Percentiles rank a stretch among this genome's conserved stretches.
These are phyloP conservation scores for Strigamia crassipes DNA, from an alignment of 2,888 invertebrate genomes.

Conservation along the genomic window DNA sequence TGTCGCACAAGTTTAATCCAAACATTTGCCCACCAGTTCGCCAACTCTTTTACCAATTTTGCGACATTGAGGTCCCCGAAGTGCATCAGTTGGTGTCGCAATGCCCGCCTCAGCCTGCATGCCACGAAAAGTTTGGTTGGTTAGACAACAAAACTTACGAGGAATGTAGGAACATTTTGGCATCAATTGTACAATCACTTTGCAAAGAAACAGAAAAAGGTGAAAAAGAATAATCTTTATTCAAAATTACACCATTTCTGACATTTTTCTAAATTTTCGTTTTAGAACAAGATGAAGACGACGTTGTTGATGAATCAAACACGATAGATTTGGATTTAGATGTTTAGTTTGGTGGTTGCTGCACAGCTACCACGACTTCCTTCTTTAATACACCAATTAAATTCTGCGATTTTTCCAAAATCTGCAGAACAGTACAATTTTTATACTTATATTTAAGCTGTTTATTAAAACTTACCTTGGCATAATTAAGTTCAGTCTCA, in stretches of 20 bases:
- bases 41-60: conserved; percentile 46
- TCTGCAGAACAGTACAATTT: background rate
- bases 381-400: background rate
- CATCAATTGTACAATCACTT: background rate
- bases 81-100: conserved; percentile 10
- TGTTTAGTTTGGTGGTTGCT: background rate
- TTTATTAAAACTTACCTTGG: conserved; percentile 15
- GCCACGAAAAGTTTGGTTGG: conserved; percentile 45
- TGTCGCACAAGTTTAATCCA: conserved; percentile 9
- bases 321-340: background rate
- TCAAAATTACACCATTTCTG: background rate
- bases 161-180: conserved; percentile 40
- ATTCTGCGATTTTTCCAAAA: background rate
- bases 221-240: background rate
- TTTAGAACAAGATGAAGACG: background rate
- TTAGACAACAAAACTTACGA: background rate
- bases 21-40: conserved; percentile 25
- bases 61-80: conserved; percentile 23
- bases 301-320: background rate
- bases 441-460: background rate
- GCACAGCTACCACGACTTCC: background rate
- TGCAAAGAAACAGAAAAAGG: conserved; percentile 13
- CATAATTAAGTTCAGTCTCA: conserved; percentile 31
- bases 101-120: background rate
- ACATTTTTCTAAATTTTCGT: background rate